Percentiles rank a stretch among this genome's conserved stretches.
phyloP scores from a whole-genome alignment of 2,797 vertebrate genomes.

The Thamnophis elegans region DNA sequence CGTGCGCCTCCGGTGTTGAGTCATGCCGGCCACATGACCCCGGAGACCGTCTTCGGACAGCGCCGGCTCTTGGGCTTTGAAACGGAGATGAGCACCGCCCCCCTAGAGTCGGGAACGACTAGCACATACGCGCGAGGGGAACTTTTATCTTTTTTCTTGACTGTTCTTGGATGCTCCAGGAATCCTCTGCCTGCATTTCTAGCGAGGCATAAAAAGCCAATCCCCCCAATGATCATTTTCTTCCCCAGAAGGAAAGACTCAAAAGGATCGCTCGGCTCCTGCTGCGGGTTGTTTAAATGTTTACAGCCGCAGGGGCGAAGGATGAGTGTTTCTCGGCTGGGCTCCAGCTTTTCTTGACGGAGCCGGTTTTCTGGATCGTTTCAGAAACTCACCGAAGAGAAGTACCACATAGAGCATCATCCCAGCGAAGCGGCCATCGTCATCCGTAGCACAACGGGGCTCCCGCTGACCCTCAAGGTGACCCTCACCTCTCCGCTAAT shows the following conservation, averaged over 20 bases:
- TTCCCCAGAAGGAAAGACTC: background rate
- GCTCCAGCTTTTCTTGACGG: slow-evolving; percentile 19
- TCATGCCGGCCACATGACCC: too few relatives aligned
- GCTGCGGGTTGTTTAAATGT: background rate
- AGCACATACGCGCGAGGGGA: too few relatives aligned
- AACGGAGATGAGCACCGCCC: too few relatives aligned
- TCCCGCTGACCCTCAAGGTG: slow-evolving; percentile 92
- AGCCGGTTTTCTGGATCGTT: slow-evolving; percentile 63
- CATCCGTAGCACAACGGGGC: slow-evolving; percentile 86
- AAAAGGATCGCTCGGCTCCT: fast-evolving
- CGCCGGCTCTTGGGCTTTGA: too few relatives aligned
- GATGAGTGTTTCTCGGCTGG: background rate
- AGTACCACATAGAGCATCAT: slow-evolving; percentile 88
- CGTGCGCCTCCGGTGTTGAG: too few relatives aligned
- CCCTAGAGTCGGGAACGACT: too few relatives aligned
- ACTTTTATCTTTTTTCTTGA: background rate
- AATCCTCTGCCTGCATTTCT: background rate
- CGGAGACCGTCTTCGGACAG: too few relatives aligned
- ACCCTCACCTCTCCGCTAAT: slow-evolving; percentile 92
- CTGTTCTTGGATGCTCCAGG: background rate
- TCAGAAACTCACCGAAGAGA: slow-evolving; percentile 96
- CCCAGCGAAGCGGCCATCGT: slow-evolving; percentile 89
- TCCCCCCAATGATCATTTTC: background rate
- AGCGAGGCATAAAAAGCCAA: background rate
- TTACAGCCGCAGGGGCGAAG: background rate